phyloP scores from a whole-genome alignment of 2,888 invertebrate species.

The Pollenia amentaria region DNA sequence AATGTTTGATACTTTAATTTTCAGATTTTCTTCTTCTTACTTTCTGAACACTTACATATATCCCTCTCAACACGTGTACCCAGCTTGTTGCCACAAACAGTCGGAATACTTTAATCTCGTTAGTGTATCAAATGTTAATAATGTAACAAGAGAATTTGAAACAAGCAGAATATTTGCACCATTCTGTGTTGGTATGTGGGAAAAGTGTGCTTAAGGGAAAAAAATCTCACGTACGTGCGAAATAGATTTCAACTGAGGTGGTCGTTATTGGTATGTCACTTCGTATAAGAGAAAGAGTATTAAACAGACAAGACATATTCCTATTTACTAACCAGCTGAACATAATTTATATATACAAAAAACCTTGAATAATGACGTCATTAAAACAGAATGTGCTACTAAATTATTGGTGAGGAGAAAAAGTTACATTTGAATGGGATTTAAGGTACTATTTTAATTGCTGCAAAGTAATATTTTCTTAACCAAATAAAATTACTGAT shows the following conservation, averaged over 20 bases:
- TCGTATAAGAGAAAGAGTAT: not conserved
- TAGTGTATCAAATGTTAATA: constrained; percentile 63
- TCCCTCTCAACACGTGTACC: no score
- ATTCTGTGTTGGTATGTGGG: constrained; percentile 27
- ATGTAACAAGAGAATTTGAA: not conserved
- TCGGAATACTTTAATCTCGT: constrained; percentile 57
- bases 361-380: constrained; percentile 46
- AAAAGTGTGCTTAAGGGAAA: not conserved
- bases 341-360: constrained; percentile 45
- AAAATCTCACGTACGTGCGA: constrained; percentile 57
- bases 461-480: no score
- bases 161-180: constrained; percentile 37
- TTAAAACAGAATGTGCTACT: constrained; percentile 3
- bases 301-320: constrained; percentile 6
- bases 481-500: no score
- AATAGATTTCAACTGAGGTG: constrained; percentile 18
- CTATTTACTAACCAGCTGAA: constrained; percentile 36
- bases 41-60: no score
- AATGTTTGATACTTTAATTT: no score
- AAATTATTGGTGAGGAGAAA: not conserved
- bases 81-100: not conserved
- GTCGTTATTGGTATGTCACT: constrained; percentile 14
- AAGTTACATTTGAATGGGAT: not conserved
- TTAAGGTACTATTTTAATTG: no score
- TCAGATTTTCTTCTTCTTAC: no score